Conservation (phyloP, 2,888 invertebrate species). For the Apodemia duryi region DNA sequence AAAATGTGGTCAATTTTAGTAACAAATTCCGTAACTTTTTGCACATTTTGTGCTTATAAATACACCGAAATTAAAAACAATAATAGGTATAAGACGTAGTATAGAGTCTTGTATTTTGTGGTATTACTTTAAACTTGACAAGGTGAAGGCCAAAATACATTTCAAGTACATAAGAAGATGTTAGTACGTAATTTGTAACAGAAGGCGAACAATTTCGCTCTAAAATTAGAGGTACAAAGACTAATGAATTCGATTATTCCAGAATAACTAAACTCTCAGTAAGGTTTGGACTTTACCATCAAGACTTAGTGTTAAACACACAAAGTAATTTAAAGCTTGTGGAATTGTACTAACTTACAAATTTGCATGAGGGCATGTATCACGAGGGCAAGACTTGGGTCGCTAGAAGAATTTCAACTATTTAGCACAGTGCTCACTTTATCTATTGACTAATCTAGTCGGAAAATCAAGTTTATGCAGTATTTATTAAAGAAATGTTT, state of each 20-base stretch:
- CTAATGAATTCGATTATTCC: constrained; percentile 69
- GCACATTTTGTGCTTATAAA: too few species aligned
- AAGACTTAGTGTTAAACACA: constrained; percentile 25
- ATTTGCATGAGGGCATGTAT: constrained; percentile 18
- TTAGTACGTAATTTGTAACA: constrained; percentile 14
- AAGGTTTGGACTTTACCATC: constrained; percentile 31
- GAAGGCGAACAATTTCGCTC: constrained; percentile 38
- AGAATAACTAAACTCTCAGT: constrained; percentile 46
- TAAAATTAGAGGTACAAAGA: constrained; percentile 53
- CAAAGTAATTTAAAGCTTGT: constrained; percentile 13
- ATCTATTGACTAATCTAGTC: constrained; percentile 33
- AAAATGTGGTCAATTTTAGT: too few species aligned
- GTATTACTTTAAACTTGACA: background rate
- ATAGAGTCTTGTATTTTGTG: too few species aligned
- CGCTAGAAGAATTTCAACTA: constrained; percentile 34
- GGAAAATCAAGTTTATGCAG: background rate
- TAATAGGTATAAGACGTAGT: too few species aligned
- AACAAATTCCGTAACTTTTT: too few species aligned
- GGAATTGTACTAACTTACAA: constrained; percentile 19
- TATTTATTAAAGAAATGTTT: background rate
- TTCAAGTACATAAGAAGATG: constrained; percentile 9
- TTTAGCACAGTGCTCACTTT: constrained; percentile 35
- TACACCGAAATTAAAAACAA: too few species aligned
- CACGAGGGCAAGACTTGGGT: constrained; percentile 23
- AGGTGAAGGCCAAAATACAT: background rate